Percentiles rank a stretch among this genome's conserved stretches.
These are phyloP conservation scores for Lepidocyrtoides sp. DNA, from an alignment of 2,888 invertebrate species.

Conservation along the genomic window DNA sequence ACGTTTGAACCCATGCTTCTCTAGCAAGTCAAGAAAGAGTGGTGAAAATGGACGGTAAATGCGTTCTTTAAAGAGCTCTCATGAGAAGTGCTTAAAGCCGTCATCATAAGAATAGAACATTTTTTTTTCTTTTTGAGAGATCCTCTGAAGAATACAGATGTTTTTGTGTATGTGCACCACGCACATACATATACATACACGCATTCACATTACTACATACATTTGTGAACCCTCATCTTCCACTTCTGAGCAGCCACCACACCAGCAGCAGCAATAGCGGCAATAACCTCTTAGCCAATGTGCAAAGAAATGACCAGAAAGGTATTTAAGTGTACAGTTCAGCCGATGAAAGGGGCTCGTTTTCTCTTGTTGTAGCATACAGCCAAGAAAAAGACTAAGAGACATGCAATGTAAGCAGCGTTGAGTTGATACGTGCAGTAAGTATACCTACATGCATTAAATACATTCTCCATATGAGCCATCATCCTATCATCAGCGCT, in stretches of 20 bases:
- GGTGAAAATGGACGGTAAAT: conserved; percentile 53
- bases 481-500: conserved; percentile 79
- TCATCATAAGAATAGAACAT: conserved; percentile 62
- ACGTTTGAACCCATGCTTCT: background rate
- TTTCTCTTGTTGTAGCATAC: conserved; percentile 40
- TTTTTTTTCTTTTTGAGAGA: conserved; percentile 29
- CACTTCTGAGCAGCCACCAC: background rate
- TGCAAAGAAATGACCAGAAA: conserved; percentile 69
- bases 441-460: background rate
- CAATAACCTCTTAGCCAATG: conserved; percentile 42
- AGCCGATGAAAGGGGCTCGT: conserved; percentile 64
- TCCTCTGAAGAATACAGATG: conserved; percentile 53
- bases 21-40: background rate
- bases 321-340: conserved; percentile 73
- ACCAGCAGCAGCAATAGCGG: background rate
- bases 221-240: conserved; percentile 4
- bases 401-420: conserved; percentile 16
- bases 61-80: conserved; percentile 71
- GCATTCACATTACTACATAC: background rate
- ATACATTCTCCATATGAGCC: conserved; percentile 33
- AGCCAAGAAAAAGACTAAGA: conserved; percentile 9
- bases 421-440: background rate
- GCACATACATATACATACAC: conserved; percentile 7
- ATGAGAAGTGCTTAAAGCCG: conserved; percentile 67
- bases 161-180: background rate